Base-by-base conservation (phyloP, 2,113 vertebrate species). In the Malurus melanocephalus region DNA sequence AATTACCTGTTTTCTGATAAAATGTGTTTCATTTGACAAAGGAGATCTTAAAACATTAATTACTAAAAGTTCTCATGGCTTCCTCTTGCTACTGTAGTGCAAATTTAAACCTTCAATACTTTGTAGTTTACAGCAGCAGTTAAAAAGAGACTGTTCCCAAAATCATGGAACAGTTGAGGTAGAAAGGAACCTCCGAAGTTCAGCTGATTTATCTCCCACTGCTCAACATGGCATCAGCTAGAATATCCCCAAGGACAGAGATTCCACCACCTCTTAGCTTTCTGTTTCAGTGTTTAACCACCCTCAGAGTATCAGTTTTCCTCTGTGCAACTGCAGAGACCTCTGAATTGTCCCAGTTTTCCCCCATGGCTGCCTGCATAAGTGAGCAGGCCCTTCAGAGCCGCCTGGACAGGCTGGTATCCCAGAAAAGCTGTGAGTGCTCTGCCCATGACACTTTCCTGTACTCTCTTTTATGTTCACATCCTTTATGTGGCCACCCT, bases 1-100 rank as follows among this genome's bases (percentile, higher is more conserved):
- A 90, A 68, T 56, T 67, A 72, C 45, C 55, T 32, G 10, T 38
- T 27, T 35, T 35, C 30, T 85, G 56, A 87, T 91, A 89, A 75
- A 79, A 51, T 43, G 6, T 30, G 40, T 72, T 94, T 51, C 23
- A 59, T 72, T 81, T 69, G 75, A 53, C 28, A 42, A 65, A 33
- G 64, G 71, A 82, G 59, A 65, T 35, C 40, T 67, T 72, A 35
- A 85, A 78, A 73, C 49, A 59, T 79, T 82, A 80, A 89, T 87
- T 87, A 74, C 64, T 69, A 35, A 75, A 68, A 80, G 27, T 13
- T 43, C 60, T 83, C 5, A 18, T 11, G 24, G 32, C 26, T 76
- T 88, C 59, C 27, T 61, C 20, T 65, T 80, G 75, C 35, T 87
- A 6, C 35, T 12, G 5, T 64, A 69, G 51, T 46, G 65, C 24